These are phyloP conservation scores for Caracal caracal DNA, from an alignment of 2,113 vertebrate genomes.

Conservation along the genomic window DNA sequence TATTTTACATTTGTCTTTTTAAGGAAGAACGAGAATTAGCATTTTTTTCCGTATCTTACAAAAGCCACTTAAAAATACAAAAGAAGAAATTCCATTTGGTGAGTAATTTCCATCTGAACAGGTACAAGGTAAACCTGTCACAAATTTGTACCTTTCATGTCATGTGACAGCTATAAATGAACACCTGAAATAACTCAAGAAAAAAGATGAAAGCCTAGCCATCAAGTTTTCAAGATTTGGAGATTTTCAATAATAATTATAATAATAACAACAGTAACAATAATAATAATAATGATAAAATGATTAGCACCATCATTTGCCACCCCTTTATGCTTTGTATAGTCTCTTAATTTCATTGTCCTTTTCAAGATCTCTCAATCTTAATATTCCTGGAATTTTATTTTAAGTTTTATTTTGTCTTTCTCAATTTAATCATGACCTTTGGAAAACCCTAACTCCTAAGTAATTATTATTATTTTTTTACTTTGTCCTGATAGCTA, in stretches of 20 bases:
- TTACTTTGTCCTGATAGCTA: background rate
- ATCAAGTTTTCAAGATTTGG: background rate
- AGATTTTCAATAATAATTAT: background rate
- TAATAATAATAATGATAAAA: background rate
- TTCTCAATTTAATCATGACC: background rate
- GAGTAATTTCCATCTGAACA: conserved; percentile 15
- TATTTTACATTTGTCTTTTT: background rate
- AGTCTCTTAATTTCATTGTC: background rate
- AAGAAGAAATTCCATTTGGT: background rate
- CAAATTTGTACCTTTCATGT: background rate
- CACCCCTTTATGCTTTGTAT: background rate
- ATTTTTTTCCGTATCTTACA: background rate
- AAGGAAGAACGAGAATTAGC: background rate
- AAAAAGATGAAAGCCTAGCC: background rate
- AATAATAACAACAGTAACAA: background rate
- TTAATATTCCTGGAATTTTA: background rate
- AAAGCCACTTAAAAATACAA: background rate
- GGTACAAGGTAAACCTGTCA: background rate
- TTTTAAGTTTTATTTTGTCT: background rate
- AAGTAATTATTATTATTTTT: background rate
- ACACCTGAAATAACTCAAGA: background rate
- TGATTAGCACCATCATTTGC: background rate
- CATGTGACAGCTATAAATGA: background rate
- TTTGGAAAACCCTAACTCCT: background rate
- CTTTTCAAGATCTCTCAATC: background rate